phyloP scores from a whole-genome alignment of 2,888 invertebrate species.

The Hedya salicella region DNA sequence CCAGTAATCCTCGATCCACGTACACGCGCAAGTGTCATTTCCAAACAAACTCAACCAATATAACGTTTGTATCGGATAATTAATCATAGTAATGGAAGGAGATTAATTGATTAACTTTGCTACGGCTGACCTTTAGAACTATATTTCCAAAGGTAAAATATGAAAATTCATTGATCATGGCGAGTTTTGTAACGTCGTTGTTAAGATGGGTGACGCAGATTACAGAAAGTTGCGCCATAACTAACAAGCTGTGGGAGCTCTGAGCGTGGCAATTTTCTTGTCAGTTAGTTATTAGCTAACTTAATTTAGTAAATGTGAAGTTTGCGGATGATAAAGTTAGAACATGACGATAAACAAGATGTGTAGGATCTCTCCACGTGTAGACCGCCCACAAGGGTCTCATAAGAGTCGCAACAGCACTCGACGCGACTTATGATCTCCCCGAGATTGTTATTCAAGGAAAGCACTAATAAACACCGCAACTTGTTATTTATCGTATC shows the following conservation, averaged over 20 bases:
- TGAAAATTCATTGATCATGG: slow-evolving; percentile 25
- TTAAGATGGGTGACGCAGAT: slow-evolving; percentile 14
- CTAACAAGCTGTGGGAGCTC: slow-evolving; percentile 6
- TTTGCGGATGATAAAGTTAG: slow-evolving; percentile 11
- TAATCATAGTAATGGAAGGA: slow-evolving; percentile 30
- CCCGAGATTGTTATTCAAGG: slow-evolving; percentile 46
- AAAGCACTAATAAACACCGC: slow-evolving; percentile 48
- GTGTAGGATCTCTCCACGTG: slow-evolving; percentile 9
- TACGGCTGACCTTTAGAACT: slow-evolving; percentile 30
- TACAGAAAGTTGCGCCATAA: slow-evolving; percentile 12
- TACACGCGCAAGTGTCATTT: slow-evolving; percentile 21
- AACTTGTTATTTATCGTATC: slow-evolving; percentile 52
- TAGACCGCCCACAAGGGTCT: slow-evolving; percentile 27
- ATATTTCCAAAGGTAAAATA: slow-evolving; percentile 16
- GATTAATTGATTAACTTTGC: slow-evolving; percentile 22
- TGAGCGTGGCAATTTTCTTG: slow-evolving; percentile 16
- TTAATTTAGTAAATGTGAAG: slow-evolving; percentile 12
- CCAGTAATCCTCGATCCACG: slow-evolving; percentile 51
- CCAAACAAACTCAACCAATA: slow-evolving; percentile 33
- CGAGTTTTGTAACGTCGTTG: slow-evolving; percentile 5
- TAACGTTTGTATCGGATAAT: slow-evolving; percentile 17
- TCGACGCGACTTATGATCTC: slow-evolving; percentile 22
- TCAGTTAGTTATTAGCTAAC: slow-evolving; percentile 2
- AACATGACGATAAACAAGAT: slow-evolving; percentile 9
- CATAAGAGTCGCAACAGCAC: slow-evolving; percentile 30